Conservation (phyloP, 2,888 invertebrate species). For the Orthosia gothica region DNA sequence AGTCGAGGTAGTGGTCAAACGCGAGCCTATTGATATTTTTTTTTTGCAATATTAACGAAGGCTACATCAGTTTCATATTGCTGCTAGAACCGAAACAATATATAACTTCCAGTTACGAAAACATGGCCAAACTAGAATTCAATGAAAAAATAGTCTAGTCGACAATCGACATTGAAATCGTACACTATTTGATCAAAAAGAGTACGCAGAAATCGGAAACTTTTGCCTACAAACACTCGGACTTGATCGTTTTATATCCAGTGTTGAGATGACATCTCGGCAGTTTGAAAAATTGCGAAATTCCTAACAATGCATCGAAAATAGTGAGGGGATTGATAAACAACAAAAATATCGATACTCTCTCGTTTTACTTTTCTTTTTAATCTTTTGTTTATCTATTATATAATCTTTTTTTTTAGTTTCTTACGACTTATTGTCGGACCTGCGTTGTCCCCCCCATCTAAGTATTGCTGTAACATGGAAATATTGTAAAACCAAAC, state of each 20-base stretch:
- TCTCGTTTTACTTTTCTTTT: too few species aligned
- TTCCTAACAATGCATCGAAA: slow-evolving; percentile 64
- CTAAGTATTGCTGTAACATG: too few species aligned
- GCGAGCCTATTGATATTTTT: too few species aligned
- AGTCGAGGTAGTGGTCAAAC: too few species aligned
- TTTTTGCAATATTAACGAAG: not conserved
- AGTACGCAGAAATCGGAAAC: slow-evolving; percentile 28
- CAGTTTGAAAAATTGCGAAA: slow-evolving; percentile 71
- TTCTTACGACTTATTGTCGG: too few species aligned
- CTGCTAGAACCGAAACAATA: not conserved
- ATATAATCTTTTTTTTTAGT: too few species aligned
- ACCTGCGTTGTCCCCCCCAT: too few species aligned
- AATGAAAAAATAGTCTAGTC: not conserved
- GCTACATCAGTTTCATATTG: not conserved
- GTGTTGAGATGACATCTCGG: slow-evolving; percentile 61
- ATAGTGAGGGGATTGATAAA: slow-evolving; percentile 49
- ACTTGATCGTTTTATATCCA: slow-evolving; percentile 57
- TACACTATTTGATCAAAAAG: slow-evolving; percentile 22
- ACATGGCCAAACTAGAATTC: not conserved
- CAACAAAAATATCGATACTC: slow-evolving; percentile 55
- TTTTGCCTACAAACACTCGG: slow-evolving; percentile 45
- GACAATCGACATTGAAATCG: not conserved
- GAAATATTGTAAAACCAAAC: too few species aligned
- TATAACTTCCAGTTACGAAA: slow-evolving; percentile 1
- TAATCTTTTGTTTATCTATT: too few species aligned